Evolutionary conservation across 64 coral and sea anemone species (phyloP).

Genomic region (Trachythela sp.): DNA sequence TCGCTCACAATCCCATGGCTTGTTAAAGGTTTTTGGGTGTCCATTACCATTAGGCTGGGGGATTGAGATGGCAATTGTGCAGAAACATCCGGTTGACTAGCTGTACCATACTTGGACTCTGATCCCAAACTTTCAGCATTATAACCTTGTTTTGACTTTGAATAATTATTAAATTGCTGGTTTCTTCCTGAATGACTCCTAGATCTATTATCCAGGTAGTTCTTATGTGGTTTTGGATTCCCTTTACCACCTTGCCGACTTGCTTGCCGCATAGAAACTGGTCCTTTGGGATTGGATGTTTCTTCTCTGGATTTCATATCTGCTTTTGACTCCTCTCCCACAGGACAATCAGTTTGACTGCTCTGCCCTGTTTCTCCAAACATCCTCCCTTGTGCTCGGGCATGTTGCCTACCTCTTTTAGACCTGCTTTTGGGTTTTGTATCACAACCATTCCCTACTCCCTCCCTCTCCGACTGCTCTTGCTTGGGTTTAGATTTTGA

Average conservation of each 20-base stretch:
- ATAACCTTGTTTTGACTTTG: not conserved
- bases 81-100: not conserved
- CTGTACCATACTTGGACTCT: no score
- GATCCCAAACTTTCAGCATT: not conserved
- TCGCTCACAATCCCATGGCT: not conserved
- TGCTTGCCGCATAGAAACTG: not conserved
- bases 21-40: not conserved
- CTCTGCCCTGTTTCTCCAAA: not conserved
- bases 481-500: not conserved
- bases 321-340: not conserved
- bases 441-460: no score
- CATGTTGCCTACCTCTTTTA: not conserved
- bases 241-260: not conserved
- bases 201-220: not conserved
- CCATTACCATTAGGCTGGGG: not conserved
- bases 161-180: not conserved
- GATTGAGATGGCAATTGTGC: not conserved
- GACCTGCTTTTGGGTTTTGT: not conserved
- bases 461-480: no score
- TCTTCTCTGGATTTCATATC: not conserved
- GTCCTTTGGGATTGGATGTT: not conserved
- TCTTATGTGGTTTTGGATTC: not conserved
- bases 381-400: not conserved
- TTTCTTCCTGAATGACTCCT: not conserved
- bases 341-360: not conserved